Conservation (phyloP, 2,797 vertebrate species). For the Gallinago nigripennis region DNA sequence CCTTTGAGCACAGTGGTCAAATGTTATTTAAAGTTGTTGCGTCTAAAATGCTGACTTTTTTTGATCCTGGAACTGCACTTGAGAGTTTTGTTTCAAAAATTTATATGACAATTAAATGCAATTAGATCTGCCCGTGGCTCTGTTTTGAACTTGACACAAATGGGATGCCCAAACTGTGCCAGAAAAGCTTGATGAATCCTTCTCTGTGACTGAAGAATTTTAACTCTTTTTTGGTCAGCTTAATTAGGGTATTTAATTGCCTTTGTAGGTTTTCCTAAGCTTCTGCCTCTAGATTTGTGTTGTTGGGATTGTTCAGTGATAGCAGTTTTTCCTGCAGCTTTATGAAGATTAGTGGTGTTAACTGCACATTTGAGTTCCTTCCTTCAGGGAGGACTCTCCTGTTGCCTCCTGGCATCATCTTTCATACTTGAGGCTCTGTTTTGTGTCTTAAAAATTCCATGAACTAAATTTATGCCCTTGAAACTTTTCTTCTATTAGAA, state of each 20-base stretch:
- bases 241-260: neutral
- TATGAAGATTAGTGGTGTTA: neutral
- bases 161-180: neutral
- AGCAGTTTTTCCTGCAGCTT: neutral
- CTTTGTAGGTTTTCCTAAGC: neutral
- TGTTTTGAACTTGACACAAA: neutral
- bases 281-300: neutral
- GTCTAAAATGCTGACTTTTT: neutral
- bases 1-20: neutral
- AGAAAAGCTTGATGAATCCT: neutral
- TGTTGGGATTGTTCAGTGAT: neutral
- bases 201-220: neutral
- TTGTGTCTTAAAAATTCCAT: neutral
- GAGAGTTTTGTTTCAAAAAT: conserved; percentile 23
- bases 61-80: conserved; percentile 1
- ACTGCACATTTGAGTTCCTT: neutral
- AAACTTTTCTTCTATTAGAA: neutral
- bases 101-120: conserved; percentile 24
- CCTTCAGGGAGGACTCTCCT: neutral
- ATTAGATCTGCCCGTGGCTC: neutral
- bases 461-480: neutral
- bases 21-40: neutral
- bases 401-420: neutral
- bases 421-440: neutral
- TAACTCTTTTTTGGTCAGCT: neutral